phyloP scores from a whole-genome alignment of 1,140 invertebrate species.

The Xylocopa sonorina region DNA sequence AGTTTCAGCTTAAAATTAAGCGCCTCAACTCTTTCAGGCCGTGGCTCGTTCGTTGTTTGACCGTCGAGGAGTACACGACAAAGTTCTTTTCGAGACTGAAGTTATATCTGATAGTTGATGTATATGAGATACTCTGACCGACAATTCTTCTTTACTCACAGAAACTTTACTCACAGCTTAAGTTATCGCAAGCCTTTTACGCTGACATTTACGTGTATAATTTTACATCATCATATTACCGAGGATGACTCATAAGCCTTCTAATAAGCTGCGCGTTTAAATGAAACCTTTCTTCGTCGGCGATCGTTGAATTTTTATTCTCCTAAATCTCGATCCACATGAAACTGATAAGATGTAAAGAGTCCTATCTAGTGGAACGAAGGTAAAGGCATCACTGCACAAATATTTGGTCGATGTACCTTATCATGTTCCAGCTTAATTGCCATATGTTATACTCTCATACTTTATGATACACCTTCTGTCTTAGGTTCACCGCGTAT shows the following conservation, averaged over 20 bases:
- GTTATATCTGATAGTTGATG: constrained; percentile 6
- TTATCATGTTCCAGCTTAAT: constrained; percentile 71
- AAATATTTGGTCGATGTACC: constrained; percentile 69
- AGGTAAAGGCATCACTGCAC: constrained; percentile 63
- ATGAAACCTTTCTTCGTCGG: constrained; percentile 18
- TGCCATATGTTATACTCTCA: constrained; percentile 66
- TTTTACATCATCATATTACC: neutral
- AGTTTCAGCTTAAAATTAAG: constrained; percentile 75
- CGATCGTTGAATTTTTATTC: constrained; percentile 49
- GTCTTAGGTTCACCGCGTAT: constrained; percentile 41
- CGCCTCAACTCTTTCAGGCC: constrained; percentile 69
- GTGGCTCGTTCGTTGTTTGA: constrained; percentile 55
- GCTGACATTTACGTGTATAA: neutral
- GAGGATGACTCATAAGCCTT: neutral
- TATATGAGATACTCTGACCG: too few relatives aligned
- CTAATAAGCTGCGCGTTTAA: neutral
- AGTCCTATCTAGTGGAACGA: constrained; percentile 48
- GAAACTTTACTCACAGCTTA: too few relatives aligned
- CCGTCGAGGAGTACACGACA: constrained; percentile 38
- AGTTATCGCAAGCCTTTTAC: too few relatives aligned
- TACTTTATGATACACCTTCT: constrained; percentile 52
- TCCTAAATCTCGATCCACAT: constrained; percentile 47
- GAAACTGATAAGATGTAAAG: constrained; percentile 55
- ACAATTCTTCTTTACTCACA: too few relatives aligned
- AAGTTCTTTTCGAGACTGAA: constrained; percentile 54